A percentile compares a stretch with the other conserved stretches of the same genome.
These are phyloP conservation scores for Bubo blakistoni DNA, from an alignment of 2,113 vertebrate species.

Conservation along the genomic window DNA sequence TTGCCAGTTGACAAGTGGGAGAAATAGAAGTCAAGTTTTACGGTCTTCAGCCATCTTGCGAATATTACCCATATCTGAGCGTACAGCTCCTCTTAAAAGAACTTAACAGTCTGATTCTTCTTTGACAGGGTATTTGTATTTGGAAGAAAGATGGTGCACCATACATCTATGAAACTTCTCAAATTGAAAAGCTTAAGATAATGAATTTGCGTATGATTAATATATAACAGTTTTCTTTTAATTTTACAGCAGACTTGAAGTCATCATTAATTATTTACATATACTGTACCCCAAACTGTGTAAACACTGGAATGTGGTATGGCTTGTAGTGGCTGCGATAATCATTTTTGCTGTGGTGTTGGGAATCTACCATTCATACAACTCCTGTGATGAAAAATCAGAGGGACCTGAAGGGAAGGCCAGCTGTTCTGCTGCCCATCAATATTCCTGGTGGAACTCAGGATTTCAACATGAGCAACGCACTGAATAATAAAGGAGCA, in stretches of 20 bases:
- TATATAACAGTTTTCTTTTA: conserved; percentile 22
- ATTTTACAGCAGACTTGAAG: conserved; percentile 81
- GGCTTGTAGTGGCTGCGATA: conserved; percentile 74
- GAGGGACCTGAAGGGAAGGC: conserved; percentile 67
- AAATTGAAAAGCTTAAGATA: neutral
- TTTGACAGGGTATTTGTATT: neutral
- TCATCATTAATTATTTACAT: conserved; percentile 76
- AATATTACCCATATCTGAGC: neutral
- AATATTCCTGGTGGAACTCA: conserved; percentile 78
- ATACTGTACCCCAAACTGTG: conserved; percentile 79
- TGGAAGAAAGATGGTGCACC: neutral
- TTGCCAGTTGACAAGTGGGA: neutral
- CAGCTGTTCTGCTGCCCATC: conserved; percentile 71
- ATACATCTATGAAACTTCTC: neutral
- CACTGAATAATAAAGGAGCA: conserved; percentile 56
- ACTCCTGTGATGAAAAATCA: conserved; percentile 70
- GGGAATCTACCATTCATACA: conserved; percentile 76
- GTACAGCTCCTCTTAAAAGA: neutral
- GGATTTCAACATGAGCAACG: conserved; percentile 73
- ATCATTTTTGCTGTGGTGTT: conserved; percentile 73
- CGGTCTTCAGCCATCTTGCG: neutral
- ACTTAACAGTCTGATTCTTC: neutral
- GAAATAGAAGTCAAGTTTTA: neutral
- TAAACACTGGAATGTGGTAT: conserved; percentile 78
- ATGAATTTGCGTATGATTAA: neutral